Evolutionary conservation across 1,140 invertebrate genomes (phyloP).

Genomic region (Platyura marginata): DNA sequence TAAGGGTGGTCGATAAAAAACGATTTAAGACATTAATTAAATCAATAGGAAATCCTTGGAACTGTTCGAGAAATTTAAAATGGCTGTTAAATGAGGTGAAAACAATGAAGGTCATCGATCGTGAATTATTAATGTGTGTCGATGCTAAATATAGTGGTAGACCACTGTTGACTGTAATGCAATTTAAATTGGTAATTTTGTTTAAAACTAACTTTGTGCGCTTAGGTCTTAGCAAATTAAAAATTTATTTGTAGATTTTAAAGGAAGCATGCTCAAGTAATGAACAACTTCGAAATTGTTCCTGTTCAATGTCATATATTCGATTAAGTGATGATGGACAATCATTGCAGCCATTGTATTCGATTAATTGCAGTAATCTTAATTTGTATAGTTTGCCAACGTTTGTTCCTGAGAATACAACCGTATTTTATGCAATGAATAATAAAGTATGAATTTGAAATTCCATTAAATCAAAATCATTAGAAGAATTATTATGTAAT

Average conservation of each 20-base stretch:
- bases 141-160: slow-evolving; percentile 27
- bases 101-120: slow-evolving; percentile 27
- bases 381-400: slow-evolving; percentile 12
- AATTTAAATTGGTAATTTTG: slow-evolving; percentile 29
- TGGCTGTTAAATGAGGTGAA: slow-evolving; percentile 30
- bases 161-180: slow-evolving; percentile 30
- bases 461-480: neutral
- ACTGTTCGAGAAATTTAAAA: slow-evolving; percentile 31
- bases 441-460: slow-evolving; percentile 13
- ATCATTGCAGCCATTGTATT: slow-evolving; percentile 29
- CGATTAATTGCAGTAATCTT: slow-evolving; percentile 18
- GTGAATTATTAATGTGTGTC: slow-evolving; percentile 28
- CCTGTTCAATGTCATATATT: slow-evolving; percentile 16
- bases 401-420: slow-evolving; percentile 19
- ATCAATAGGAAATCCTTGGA: slow-evolving; percentile 33
- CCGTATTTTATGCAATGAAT: slow-evolving; percentile 14
- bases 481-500: neutral
- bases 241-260: slow-evolving; percentile 1
- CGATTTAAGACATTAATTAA: too few relatives aligned
- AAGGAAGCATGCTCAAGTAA: slow-evolving; percentile 13
- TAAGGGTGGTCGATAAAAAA: too few relatives aligned
- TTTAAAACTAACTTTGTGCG: slow-evolving; percentile 3
- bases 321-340: slow-evolving; percentile 10
- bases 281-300: slow-evolving; percentile 15
- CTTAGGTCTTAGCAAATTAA: neutral